A percentile compares a stretch with the other conserved stretches of the same genome.
Evolutionary conservation across 2,888 invertebrate genomes (phyloP).

Genomic region (Xestia c-nigrum): DNA sequence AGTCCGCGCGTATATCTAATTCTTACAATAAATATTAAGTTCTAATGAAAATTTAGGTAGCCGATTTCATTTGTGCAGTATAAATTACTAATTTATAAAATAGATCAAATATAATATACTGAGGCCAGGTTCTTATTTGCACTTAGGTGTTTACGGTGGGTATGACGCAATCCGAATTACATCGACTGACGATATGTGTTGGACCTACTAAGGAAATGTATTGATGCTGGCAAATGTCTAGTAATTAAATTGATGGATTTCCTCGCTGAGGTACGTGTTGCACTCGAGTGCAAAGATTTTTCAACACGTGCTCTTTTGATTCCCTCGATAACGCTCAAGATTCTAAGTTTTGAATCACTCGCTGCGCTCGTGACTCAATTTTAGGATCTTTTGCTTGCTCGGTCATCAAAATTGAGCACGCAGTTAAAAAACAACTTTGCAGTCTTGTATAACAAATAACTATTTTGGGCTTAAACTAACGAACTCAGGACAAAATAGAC

Average conservation of each 20-base stretch:
- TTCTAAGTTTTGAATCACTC: too few species aligned
- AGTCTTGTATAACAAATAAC: too few species aligned
- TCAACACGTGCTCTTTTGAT: too few species aligned
- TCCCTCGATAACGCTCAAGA: too few species aligned
- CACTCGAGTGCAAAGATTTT: too few species aligned
- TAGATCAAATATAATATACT: constrained; percentile 18
- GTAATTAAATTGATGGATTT: too few species aligned
- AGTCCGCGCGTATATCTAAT: constrained; percentile 57
- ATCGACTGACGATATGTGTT: background rate
- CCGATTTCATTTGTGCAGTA: constrained; percentile 43
- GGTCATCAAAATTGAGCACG: too few species aligned
- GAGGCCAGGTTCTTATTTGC: constrained; percentile 33
- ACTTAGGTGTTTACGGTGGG: background rate
- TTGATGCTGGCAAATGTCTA: background rate
- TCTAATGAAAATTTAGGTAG: constrained; percentile 28
- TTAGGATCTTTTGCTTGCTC: too few species aligned
- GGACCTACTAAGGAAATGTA: background rate
- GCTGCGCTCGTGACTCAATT: too few species aligned
- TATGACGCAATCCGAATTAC: background rate
- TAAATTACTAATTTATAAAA: background rate
- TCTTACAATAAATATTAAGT: constrained; percentile 40
- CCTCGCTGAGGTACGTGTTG: too few species aligned
- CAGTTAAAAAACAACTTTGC: too few species aligned
- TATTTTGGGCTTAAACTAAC: background rate
- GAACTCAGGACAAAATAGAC: background rate